Base-by-base conservation (phyloP, 1,140 invertebrate species). In the Apis florea region DNA sequence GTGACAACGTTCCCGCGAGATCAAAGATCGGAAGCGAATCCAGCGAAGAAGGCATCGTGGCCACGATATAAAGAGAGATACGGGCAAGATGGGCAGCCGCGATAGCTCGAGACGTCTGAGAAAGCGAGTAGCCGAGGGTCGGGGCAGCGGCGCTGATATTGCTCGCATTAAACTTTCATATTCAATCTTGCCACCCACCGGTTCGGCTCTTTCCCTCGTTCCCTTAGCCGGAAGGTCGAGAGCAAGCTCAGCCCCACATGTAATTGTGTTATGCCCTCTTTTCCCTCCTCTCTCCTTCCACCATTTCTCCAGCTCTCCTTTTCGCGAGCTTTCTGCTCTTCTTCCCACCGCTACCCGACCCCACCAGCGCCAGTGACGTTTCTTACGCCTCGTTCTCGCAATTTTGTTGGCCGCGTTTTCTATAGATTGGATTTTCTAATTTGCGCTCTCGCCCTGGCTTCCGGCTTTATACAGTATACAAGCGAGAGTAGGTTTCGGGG, bases 91-190 rank as follows among this genome's bases (percentile, higher is more conserved):
- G 86, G 82, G 84, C 84, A 86, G 70, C 66, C 59, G 11, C 76
- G 87, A 89, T 89, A 89, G 85, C 31, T 79, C 85, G 85, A 87
- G 83, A 87, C 77, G 88, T 90, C 88, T 89, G 88, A 90, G 80
- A 83, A 83, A 86, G 21, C 71, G 86, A 89, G 88, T 85, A 72
- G 88, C 81, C 85, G 86, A 82, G 84, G 85, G 85, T 58, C 85
- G 84, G 82, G 81, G 83, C 86, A 90, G 86, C 86, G 86, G 85
- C 88, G 88, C 85, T 91, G 89, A 91, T 91, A 91, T 91, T 91
- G 90, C 91, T 91, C 89, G 90, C 91, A 92, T 92, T 92, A 92
- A 92, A 92, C 91, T 92, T 92, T 92, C 91, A 92, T 92, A 92
- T 92, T 92, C 91, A 92, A 91, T 91, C 90, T 91, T 91, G 88